These are phyloP conservation scores for Falco rusticolus DNA, from an alignment of 2,797 vertebrate species.

Conservation along the genomic window DNA sequence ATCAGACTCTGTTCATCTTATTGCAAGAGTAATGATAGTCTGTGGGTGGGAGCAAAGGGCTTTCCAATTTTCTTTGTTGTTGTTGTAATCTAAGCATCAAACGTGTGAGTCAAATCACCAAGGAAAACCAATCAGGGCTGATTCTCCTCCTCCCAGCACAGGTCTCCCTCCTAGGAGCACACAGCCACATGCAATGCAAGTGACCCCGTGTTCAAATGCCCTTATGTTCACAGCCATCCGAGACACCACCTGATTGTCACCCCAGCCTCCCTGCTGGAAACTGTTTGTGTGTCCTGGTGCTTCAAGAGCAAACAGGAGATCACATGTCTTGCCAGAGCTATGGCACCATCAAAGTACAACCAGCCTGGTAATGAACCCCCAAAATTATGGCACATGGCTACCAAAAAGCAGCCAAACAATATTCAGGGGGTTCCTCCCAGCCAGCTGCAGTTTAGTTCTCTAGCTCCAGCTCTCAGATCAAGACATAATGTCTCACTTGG, in stretches of 20 bases:
- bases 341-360: background rate
- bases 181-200: accelerated
- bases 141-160: background rate
- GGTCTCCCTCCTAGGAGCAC: background rate
- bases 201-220: background rate
- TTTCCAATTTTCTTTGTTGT: background rate
- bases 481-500: background rate
- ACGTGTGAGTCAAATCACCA: background rate
- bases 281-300: background rate
- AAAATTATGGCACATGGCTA: background rate
- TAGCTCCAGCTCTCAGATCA: background rate
- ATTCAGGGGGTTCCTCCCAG: background rate
- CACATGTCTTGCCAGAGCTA: background rate
- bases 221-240: background rate
- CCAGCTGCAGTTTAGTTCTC: background rate
- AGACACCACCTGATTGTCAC: background rate
- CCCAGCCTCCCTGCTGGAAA: background rate
- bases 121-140: background rate
- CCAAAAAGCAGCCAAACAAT: background rate
- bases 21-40: background rate
- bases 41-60: background rate
- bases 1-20: background rate
- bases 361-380: background rate
- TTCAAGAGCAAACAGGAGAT: background rate
- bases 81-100: background rate